Percentiles rank a stretch among this genome's conserved stretches.
Evolutionary conservation across 2,888 invertebrate genomes (phyloP).

Genomic region (Lymantria monacha): DNA sequence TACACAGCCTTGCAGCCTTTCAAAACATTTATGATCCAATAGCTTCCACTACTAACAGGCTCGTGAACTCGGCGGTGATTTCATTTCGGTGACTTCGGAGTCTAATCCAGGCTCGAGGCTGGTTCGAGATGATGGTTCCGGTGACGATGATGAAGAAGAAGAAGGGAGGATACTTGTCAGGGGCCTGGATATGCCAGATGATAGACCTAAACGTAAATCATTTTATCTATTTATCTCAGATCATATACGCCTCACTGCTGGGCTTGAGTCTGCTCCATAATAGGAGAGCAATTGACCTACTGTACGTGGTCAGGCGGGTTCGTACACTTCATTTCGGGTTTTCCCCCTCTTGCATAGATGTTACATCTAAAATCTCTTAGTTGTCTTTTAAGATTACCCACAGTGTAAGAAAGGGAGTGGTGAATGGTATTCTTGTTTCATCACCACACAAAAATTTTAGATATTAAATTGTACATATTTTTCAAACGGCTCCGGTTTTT

Average conservation of each 20-base stretch:
- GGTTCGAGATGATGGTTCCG: slow-evolving; percentile 87
- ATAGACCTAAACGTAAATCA: slow-evolving; percentile 84
- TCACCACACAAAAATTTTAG: too few species aligned
- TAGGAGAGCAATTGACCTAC: too few species aligned
- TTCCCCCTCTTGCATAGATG: too few species aligned
- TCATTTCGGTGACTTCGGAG: slow-evolving; percentile 67
- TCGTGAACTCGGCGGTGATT: slow-evolving; percentile 78
- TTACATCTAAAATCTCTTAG: too few species aligned
- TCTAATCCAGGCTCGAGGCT: slow-evolving; percentile 82
- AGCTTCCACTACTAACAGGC: slow-evolving; percentile 49
- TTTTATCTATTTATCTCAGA: neutral
- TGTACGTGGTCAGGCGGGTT: neutral
- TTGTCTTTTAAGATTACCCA: too few species aligned
- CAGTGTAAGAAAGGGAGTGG: too few species aligned
- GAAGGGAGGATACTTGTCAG: slow-evolving; percentile 93
- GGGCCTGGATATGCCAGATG: slow-evolving; percentile 83
- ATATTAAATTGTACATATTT: too few species aligned
- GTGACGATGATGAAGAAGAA: slow-evolving; percentile 91
- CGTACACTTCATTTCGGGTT: neutral
- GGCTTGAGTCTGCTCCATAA: too few species aligned
- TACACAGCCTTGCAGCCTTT: slow-evolving; percentile 10
- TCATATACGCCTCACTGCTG: too few species aligned
- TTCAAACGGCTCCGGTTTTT: too few species aligned
- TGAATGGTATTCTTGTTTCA: too few species aligned
- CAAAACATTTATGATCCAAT: slow-evolving; percentile 18